Base-by-base conservation (phyloP, 1,140 invertebrate species). In the Bombus vancouverensis region DNA sequence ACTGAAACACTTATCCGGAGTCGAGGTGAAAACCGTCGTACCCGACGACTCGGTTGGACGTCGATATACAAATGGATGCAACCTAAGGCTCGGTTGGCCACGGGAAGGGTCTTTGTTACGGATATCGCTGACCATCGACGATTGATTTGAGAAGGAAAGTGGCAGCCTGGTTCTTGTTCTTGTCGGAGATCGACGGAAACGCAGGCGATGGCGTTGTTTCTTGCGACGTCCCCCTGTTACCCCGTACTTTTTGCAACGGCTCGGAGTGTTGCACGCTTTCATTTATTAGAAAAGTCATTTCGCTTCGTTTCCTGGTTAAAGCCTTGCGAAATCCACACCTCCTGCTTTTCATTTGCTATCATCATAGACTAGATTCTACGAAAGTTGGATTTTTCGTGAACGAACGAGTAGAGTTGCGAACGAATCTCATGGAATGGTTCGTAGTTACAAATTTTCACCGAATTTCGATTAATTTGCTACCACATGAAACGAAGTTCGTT, bases 371-470 rank as follows among this genome's bases (percentile, higher is more conserved):
- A 59, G 28, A 28, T 8, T 25, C 32, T 18, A 47, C 4, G 32
- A 5, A n/a, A n/a, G 28, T 62, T n/a, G 3, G 28, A n/a, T n/a
- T 13, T 0, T 0, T n/a, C 28, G 0, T 1, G 28, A 13, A n/a
- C 59, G 59, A 62, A 28, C 9, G 28, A 62, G 10, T 3, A n/a
- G 3, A 4, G 28, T 62, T 0, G 47, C 18, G 18, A 53, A 53
- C 47, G 47, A 53, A 53, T 53, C 18, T 53, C 6, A 22, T 0
- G 47, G 5, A 22, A 22, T 2, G 18, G 5, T 6, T 53, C 18
- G 47, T 53, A 53, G 47, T 22, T 53, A 22, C 22, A 53, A 22
- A 53, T 53, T 8, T 22, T 53, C 47, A 8, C 6, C 47, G 47
- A 22, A 53, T 53, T 53, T 22, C 18, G 18, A 53, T 53, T 8